Evolutionary conservation across 2,113 vertebrate species (phyloP).

Genomic region (Oncorhynchus mykiss): DNA sequence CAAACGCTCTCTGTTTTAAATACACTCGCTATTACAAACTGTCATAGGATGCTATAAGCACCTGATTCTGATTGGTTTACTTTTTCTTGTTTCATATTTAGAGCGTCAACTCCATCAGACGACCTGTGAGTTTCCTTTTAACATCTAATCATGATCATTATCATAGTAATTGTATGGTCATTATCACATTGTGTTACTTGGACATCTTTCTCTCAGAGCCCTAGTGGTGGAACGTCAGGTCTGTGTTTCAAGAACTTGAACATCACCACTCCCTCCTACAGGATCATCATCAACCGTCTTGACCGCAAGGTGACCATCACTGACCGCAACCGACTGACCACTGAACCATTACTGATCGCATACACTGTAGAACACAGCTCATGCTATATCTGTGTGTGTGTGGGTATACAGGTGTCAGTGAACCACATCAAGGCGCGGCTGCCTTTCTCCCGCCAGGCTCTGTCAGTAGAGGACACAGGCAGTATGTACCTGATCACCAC

Average conservation of each 20-base stretch:
- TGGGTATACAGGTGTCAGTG: conserved; percentile 79
- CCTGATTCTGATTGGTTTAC: neutral
- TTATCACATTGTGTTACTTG: neutral
- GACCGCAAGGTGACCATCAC: conserved; percentile 81
- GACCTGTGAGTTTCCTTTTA: conserved; percentile 81
- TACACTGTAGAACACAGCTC: neutral
- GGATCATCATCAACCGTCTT: conserved; percentile 86
- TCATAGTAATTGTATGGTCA: neutral
- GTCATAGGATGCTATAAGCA: neutral
- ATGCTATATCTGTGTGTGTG: neutral
- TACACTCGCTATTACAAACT: neutral
- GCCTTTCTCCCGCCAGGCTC: conserved; percentile 83
- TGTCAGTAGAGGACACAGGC: conserved; percentile 91
- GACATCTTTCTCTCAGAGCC: conserved; percentile 69
- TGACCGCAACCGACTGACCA: neutral
- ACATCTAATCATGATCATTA: neutral
- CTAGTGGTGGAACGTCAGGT: conserved; percentile 84
- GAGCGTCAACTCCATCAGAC: conserved; percentile 91
- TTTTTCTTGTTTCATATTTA: conserved; percentile 68
- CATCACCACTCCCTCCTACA: conserved; percentile 80
- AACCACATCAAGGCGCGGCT: conserved; percentile 83
- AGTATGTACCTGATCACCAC: conserved; percentile 91
- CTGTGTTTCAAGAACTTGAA: conserved; percentile 96
- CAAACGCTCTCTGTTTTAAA: no score
- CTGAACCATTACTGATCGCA: neutral